Percentiles rank a stretch among this genome's conserved stretches.
These are phyloP conservation scores for Hippopotamyrus pictus DNA, from an alignment of 2,797 vertebrate genomes.

Conservation along the genomic window DNA sequence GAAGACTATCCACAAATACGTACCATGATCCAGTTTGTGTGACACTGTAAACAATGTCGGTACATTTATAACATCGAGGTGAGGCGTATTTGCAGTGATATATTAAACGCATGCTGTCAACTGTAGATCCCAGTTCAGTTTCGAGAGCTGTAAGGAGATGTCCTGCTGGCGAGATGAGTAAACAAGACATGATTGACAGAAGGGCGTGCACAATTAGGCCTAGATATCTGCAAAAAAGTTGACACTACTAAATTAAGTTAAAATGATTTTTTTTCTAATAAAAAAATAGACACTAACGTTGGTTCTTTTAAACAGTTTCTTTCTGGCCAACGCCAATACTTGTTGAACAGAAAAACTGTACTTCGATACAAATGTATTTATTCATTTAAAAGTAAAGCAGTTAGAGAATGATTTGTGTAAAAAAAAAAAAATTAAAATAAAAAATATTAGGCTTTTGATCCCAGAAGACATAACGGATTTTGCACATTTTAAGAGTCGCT, in stretches of 20 bases:
- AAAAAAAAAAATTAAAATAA: not conserved
- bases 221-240: not conserved
- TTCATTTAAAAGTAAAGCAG: not conserved
- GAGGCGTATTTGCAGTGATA: not conserved
- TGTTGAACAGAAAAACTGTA: not conserved
- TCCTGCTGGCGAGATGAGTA: not conserved
- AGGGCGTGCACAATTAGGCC: not conserved
- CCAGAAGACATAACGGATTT: not conserved
- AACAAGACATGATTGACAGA: not conserved
- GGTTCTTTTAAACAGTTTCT: not conserved
- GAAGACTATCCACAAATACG: not conserved
- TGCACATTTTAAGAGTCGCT: not conserved
- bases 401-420: not conserved
- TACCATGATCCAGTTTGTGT: not conserved
- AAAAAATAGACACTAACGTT: not conserved
- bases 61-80: not conserved
- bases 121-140: not conserved
- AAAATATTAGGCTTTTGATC: not conserved
- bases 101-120: not conserved
- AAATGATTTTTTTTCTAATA: not conserved
- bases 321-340: not conserved
- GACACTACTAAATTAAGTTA: not conserved
- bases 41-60: not conserved
- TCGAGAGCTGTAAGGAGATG: not conserved
- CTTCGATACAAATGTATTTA: not conserved